Evolutionary conservation across 2,113 vertebrate species (phyloP), one percentile per base, ranked within the genome.

Genomic region (Oreochromis aureus): DNA sequence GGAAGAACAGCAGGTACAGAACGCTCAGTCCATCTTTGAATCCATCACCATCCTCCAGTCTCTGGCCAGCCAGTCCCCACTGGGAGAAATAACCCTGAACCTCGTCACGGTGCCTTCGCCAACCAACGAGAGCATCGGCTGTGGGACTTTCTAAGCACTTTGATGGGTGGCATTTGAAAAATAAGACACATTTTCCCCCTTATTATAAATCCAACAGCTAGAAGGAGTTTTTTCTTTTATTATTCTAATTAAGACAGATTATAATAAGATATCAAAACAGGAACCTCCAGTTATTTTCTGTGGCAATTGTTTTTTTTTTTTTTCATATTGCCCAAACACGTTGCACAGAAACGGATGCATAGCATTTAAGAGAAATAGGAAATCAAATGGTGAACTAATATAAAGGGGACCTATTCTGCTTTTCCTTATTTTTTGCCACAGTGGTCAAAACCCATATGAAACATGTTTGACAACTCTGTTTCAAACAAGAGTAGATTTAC

Each of bases 31-130:
- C 54, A 6, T 96, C 59, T 22, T 89, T 1, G n/a, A 95, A 1
- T 93, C 96, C 54, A 86, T 96, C 71, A 81, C 7, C 76, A 9
- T 96, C 61, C 84, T 96, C 10, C 94, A 95, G 86, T 84, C 89
- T 54, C 73, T 97, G 92, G 96, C 96, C 89, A 92, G 85, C 30
- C 94, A 96, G 87, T 96, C 95, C 19, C 94, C 95, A 0, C 89
- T 93, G 61, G 95, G 93, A 18, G 96, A 97, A 48, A 92, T 97
- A 18, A 97, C 96, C 2, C 94, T 97, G 54, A 95, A 93, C 89
- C 89, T 97, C 78, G 92, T 96, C 19, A 44, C 91, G 15, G 86
- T 96, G 30, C 56, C 90, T 2, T 9, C 27, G 1, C 51, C 81
- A 5, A 16, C 36, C 4, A 1, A 55, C 0, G 82, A 91, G 10